Evolutionary conservation across 2,888 invertebrate genomes (phyloP), one percentile per base, ranked within the genome.

Genomic region (Ferrisia virgata): DNA sequence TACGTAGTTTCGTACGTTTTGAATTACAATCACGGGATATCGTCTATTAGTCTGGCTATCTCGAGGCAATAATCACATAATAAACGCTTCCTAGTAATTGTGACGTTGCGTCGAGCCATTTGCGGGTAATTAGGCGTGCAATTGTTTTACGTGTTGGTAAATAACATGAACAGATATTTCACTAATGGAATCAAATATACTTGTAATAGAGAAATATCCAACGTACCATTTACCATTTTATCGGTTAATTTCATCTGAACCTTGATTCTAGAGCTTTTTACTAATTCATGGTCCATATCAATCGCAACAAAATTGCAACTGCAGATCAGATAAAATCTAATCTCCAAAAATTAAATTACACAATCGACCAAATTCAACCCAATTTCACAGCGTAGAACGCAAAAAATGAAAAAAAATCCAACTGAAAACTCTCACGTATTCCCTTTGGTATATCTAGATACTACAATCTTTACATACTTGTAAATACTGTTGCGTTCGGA

Each of bases 11-110:
- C 13, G 28, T 28, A 25, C n/a, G 64, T 64, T 64, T 64, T 28
- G 64, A 64, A 64, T 64, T 64, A 64, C 64, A 64, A 64, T 64
- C 64, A 13, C 64, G 28, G 64, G 64, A 64, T 64, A 64, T 64
- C 64, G 64, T 64, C 64, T 64, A 64, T 64, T 64, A 64, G 28
- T 1, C 28, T 4, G 28, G 64, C 64, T 64, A 64, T 64, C 64
- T 64, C 28, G 31, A 25, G 28, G 64, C 64, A 64, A 64, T 64
- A 64, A 64, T 64, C 28, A 64, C 28, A 64, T 64, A 64, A 64
- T 64, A 64, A 64, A 64, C 64, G 64, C 64, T 64, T 64, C 64
- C 64, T 64, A 25, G 64, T 28, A 28, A 28, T 64, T 64, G 64
- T 64, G 31, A 28, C 28, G 31, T 64, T n/a, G n/a, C n/a, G n/a